Conservation (phyloP, 2,797 vertebrate genomes). For the Eulemur coronatus region DNA sequence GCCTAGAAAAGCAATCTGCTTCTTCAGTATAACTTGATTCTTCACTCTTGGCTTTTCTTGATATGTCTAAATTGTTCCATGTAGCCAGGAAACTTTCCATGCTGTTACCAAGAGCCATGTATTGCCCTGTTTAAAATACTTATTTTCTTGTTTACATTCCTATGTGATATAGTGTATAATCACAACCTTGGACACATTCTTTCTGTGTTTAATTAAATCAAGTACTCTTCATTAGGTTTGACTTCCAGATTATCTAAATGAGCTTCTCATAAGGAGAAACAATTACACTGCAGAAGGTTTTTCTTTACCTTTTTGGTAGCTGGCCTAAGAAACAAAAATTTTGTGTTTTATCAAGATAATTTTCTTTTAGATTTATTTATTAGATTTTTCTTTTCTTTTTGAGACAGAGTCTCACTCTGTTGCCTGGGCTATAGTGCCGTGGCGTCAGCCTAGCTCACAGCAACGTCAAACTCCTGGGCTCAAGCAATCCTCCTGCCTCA, state of each 20-base stretch:
- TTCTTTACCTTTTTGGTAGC: background rate
- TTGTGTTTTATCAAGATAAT: background rate
- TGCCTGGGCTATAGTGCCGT: too few species aligned
- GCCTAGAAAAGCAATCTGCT: background rate
- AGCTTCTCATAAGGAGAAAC: background rate
- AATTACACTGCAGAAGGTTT: background rate
- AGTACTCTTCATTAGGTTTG: background rate
- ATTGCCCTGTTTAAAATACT: background rate
- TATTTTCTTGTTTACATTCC: background rate
- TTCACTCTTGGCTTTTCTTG: background rate
- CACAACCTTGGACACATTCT: background rate
- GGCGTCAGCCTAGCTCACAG: too few species aligned
- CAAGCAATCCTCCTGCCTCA: too few species aligned
- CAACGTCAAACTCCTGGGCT: too few species aligned
- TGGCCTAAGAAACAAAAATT: background rate
- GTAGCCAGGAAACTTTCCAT: background rate
- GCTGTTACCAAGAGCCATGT: background rate
- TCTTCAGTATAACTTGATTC: background rate
- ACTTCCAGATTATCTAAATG: background rate
- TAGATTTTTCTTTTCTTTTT: too few species aligned
- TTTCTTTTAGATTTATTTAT: background rate
- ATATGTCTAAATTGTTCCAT: background rate
- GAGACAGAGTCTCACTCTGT: too few species aligned
- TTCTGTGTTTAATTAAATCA: background rate
- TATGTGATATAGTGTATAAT: background rate